Evolutionary conservation across 2,113 vertebrate genomes (phyloP).

Genomic region (Crotalus viridis): DNA sequence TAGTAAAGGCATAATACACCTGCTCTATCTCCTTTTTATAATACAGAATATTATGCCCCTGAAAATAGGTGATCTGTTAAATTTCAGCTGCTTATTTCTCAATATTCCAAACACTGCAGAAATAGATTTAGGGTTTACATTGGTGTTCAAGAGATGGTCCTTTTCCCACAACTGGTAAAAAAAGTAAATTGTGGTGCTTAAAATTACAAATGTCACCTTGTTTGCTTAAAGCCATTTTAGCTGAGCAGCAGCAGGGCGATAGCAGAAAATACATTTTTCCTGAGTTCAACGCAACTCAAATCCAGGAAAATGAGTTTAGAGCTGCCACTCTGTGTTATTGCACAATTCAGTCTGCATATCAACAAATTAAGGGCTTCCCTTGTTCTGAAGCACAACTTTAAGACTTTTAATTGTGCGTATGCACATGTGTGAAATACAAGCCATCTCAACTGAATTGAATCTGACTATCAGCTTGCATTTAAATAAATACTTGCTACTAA

Average conservation of each 20-base stretch:
- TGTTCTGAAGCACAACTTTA: background rate
- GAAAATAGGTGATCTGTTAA: background rate
- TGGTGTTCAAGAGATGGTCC: background rate
- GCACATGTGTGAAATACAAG: background rate
- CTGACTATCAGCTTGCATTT: background rate
- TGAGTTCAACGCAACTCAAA: background rate
- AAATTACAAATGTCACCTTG: background rate
- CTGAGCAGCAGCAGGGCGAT: background rate
- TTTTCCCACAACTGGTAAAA: background rate
- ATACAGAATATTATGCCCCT: background rate
- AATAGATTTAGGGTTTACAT: background rate
- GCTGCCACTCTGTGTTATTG: background rate
- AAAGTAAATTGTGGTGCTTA: background rate
- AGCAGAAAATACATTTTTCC: background rate
- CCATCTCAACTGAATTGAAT: background rate
- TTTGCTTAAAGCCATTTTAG: background rate
- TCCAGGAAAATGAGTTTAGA: background rate
- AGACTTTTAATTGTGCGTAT: background rate
- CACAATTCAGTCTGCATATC: background rate
- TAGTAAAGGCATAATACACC: background rate
- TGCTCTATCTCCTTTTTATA: background rate
- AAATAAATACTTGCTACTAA: background rate
- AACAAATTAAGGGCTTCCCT: background rate
- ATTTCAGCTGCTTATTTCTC: background rate
- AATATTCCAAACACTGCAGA: background rate